Evolutionary conservation across 1,140 invertebrate genomes (phyloP), one percentile per base, ranked within the genome.

Genomic region (Daktulosphaira vitifoliae): DNA sequence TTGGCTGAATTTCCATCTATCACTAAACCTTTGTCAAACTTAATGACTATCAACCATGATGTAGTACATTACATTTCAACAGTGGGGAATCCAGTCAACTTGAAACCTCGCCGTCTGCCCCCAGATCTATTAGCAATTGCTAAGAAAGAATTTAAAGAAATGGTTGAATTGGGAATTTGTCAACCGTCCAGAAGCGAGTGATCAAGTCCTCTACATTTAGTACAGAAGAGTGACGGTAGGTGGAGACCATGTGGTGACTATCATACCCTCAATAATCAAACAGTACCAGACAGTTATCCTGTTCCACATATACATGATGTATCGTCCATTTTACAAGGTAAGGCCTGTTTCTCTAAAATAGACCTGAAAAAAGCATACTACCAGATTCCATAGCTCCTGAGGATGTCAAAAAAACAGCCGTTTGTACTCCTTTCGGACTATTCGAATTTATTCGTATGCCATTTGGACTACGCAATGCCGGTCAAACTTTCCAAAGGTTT

Each of bases 351-450:
- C 59, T 73, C 75, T 0, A 73, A 68, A 2, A 65, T 82, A 0
- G 79, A 82, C 71, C 53, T 81, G 3, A 67, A 69, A 0, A 69
- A 71, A n/a, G 80, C 79, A 0, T 82, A 76, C 68, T 74, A 76
- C 70, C 80, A 76, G 26, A 73, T 77, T 8, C 74, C 73, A 4
- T 76, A 2, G 53, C 39, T 4, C 23, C 38, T 38, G 70, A 70
- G 25, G 72, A 73, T 48, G 65, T 65, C 13, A 44, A 67, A 0
- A 78, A 78, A 68, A 75, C 74, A 2, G 73, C 74, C 0, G 66
- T 74, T 37, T 69, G 67, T 8, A 75, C 72, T 1, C 72, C 71
- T 6, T 75, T 72, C 46, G 73, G 74, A 0, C 66, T 75, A 0
- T 75, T 70, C 23, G 73, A 76, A 62, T 77, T 69, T 65, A 9